Evolutionary conservation across 1,140 invertebrate species (phyloP).

Genomic region (Penaeus indicus): DNA sequence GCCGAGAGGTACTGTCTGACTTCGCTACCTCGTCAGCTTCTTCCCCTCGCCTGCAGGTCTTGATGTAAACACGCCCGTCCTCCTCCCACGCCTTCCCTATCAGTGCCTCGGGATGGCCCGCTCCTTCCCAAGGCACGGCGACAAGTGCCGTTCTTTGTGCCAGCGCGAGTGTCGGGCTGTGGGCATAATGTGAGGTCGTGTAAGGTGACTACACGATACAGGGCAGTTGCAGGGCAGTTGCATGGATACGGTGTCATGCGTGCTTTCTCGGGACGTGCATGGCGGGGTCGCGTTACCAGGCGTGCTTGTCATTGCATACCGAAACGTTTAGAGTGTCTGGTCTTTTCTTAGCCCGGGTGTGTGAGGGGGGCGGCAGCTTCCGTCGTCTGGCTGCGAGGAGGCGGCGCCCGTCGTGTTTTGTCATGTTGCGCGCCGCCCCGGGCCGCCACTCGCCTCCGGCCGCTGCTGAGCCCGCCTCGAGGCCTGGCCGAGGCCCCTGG

Average conservation of each 20-base stretch:
- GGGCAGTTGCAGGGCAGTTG: too few relatives aligned
- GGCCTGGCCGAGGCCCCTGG: neutral
- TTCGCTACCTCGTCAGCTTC: too few relatives aligned
- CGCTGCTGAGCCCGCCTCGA: neutral
- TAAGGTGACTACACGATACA: too few relatives aligned
- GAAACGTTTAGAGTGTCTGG: constrained; percentile 45
- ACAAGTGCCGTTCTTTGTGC: too few relatives aligned
- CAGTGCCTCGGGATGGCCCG: too few relatives aligned
- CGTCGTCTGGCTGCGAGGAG: constrained; percentile 30
- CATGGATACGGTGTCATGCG: too few relatives aligned
- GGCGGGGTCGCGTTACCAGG: constrained; percentile 43
- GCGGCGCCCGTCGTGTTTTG: neutral
- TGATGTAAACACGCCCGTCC: too few relatives aligned
- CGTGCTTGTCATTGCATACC: constrained; percentile 29
- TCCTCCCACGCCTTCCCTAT: too few relatives aligned
- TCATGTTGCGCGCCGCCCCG: constrained; percentile 27
- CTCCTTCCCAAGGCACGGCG: too few relatives aligned
- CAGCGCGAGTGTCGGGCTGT: too few relatives aligned
- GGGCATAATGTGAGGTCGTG: too few relatives aligned
- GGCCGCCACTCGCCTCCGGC: neutral
- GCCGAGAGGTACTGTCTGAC: neutral
- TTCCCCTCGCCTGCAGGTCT: too few relatives aligned
- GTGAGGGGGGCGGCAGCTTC: neutral
- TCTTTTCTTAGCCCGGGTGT: constrained; percentile 35
- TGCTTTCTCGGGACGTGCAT: neutral